Base-by-base conservation (phyloP, 2,113 vertebrate genomes). In the Phaethornis superciliosus region DNA sequence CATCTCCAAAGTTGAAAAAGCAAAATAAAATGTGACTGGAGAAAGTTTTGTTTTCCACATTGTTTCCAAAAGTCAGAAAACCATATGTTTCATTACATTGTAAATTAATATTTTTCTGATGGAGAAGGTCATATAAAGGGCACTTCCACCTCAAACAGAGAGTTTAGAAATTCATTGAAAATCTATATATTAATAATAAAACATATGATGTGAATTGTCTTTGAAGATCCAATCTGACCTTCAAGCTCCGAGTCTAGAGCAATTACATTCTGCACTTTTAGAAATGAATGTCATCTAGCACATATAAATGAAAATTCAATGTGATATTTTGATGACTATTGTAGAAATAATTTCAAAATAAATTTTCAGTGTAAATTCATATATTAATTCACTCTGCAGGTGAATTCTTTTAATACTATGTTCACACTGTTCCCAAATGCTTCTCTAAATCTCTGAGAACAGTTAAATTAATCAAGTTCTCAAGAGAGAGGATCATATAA, bases 141-240 rank as follows among this genome's bases (percentile, higher is more conserved):
- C 56, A 93, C 18, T 75, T 93, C 60, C 85, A 91, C 46, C 58
- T 87, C 0, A 0, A 95, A 85, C 89, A 72, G 62, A 87, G 59
- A 84, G 51, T 96, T 95, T 87, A 91, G 42, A 85, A 94, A 95
- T 96, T 97, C 49, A 80, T 26, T 91, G 85, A 92, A 95, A 95
- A 91, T 20, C 69, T 94, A 44, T 49, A 71, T 87, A 88, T 78
- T 95, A 87, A 77, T 65, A 91, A 54, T 89, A 86, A 96, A 96
- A 94, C 28, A 86, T 96, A 96, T 47, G 70, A 82, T 24, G 33
- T 81, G 72, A 77, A 76, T 94, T 94, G 88, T 77, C 81, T 75
- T 96, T 95, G 86, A 94, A 95, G 62, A 88, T 47, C 24, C 68
- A 95, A 37, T 76, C 75, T 96, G 81, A 89, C 42, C 49, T 92